These are phyloP conservation scores for Lophotriccus pileatus DNA, from an alignment of 2,797 vertebrate species.

Conservation along the genomic window DNA sequence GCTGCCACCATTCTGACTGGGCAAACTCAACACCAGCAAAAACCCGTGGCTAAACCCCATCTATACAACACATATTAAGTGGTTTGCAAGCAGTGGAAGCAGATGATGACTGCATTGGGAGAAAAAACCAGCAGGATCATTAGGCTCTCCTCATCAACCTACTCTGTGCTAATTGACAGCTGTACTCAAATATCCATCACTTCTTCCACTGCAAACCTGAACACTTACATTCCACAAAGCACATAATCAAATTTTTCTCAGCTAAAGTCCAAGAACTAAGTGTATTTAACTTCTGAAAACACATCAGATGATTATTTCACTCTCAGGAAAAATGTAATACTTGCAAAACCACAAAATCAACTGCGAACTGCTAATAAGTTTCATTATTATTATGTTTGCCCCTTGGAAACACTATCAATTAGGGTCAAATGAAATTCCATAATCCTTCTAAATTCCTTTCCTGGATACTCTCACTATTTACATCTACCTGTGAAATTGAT, in stretches of 20 bases:
- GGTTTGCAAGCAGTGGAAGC: not conserved
- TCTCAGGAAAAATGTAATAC: not conserved
- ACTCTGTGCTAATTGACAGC: not conserved
- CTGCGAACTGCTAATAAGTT: not conserved
- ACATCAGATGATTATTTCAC: not conserved
- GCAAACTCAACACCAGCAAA: not conserved
- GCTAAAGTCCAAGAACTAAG: not conserved
- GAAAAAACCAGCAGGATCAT: not conserved
- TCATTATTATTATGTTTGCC: constrained; percentile 21
- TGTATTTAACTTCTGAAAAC: constrained; percentile 17
- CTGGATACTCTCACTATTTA: constrained; percentile 28
- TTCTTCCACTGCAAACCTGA: not conserved
- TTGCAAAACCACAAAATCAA: not conserved
- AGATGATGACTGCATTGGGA: not conserved
- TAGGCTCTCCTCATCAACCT: not conserved
- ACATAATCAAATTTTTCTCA: not conserved
- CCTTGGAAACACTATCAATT: not conserved
- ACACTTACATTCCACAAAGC: not conserved
- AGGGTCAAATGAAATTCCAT: constrained; percentile 57
- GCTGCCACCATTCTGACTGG: not conserved
- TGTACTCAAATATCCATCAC: not conserved
- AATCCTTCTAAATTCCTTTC: constrained; percentile 50
- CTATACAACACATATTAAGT: not conserved
- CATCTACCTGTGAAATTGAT: constrained; percentile 53
- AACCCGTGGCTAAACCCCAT: not conserved